Percentiles rank a stretch among this genome's conserved stretches.
phyloP scores from a whole-genome alignment of 2,113 vertebrate genomes.

The Nycticryphes semicollaris region DNA sequence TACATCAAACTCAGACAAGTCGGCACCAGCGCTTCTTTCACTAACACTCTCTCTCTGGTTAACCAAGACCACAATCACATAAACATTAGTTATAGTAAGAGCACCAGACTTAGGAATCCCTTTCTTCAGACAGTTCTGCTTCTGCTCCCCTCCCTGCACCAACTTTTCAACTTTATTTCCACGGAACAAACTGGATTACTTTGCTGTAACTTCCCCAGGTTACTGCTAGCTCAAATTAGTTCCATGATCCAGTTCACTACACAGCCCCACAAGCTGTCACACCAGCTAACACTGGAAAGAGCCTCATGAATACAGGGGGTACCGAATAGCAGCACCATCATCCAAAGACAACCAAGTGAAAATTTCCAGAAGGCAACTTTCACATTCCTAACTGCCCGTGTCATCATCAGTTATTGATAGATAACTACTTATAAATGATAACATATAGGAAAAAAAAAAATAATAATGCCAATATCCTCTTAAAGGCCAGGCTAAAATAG shows the following conservation, averaged over 20 bases:
- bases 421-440: background rate
- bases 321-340: background rate
- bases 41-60: background rate
- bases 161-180: background rate
- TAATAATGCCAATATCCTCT: background rate
- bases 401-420: background rate
- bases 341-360: background rate
- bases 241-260: background rate
- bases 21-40: background rate
- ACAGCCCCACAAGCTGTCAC: background rate
- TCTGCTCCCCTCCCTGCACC: background rate
- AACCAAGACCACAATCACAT: background rate
- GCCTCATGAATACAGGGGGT: background rate
- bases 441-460: background rate
- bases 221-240: background rate
- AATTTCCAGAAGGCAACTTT: background rate
- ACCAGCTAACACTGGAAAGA: background rate
- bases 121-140: background rate
- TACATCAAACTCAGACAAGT: background rate
- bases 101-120: background rate
- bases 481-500: background rate
- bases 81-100: background rate
- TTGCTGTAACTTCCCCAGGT: background rate
- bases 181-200: background rate
- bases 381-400: background rate